Conservation (phyloP, 2,113 vertebrate species). For the Catagonus wagneri region DNA sequence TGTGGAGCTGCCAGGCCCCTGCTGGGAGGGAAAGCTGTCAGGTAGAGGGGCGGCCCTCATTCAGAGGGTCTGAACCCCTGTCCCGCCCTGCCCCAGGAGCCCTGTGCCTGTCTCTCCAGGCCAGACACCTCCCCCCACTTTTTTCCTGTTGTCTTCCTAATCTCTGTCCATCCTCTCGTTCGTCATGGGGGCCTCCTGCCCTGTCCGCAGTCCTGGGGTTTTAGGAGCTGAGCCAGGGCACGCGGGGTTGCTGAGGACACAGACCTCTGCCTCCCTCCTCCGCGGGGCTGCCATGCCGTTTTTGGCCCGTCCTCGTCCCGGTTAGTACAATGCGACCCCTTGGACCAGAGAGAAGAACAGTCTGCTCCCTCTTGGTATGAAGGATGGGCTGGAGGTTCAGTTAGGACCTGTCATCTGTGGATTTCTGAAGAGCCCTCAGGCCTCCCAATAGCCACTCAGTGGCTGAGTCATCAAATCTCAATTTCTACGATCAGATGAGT, state of each 20-base stretch:
- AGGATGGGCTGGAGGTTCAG: neutral
- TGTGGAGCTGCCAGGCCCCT: constrained; percentile 58
- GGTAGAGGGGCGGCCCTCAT: constrained; percentile 73
- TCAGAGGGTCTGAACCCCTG: constrained; percentile 48
- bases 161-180: neutral
- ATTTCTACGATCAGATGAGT: neutral
- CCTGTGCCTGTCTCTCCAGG: neutral
- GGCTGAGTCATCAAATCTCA: neutral
- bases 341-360: neutral
- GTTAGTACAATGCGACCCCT: neutral
- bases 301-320: neutral
- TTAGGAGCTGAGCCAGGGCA: neutral
- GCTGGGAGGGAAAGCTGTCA: constrained; percentile 79
- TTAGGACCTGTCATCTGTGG: no score
- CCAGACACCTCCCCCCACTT: constrained; percentile 8
- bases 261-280: neutral
- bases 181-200: neutral
- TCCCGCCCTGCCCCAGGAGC: neutral
- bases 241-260: neutral
- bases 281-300: neutral
- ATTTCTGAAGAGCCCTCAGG: neutral
- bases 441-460: neutral
- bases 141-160: neutral
- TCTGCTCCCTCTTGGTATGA: neutral
- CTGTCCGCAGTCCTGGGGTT: neutral